Evolutionary conservation across 2,113 vertebrate species (phyloP).

Genomic region (Microcebus tavaratra): DNA sequence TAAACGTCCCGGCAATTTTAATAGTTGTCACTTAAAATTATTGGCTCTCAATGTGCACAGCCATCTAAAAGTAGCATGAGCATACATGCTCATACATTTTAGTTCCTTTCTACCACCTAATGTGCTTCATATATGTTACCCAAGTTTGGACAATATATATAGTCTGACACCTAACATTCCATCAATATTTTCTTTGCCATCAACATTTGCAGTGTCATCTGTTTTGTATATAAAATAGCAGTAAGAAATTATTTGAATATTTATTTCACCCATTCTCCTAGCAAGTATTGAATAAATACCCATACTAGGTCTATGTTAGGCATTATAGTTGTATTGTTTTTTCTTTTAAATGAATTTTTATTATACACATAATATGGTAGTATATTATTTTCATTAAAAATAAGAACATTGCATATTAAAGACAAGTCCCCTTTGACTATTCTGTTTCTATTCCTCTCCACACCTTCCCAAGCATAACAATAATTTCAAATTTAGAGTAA

Average conservation of each 20-base stretch:
- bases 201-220: background rate
- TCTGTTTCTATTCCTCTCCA: background rate
- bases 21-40: background rate
- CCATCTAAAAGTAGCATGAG: background rate
- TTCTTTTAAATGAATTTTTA: background rate
- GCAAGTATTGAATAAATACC: background rate
- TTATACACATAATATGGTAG: background rate
- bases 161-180: background rate
- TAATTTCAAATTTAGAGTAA: conserved; percentile 34
- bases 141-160: background rate
- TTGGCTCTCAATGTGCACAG: background rate
- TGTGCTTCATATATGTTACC: background rate
- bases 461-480: background rate
- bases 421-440: background rate
- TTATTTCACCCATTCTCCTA: background rate
- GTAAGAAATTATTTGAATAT: background rate
- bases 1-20: background rate
- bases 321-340: background rate
- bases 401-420: background rate
- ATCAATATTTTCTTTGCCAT: too few relatives aligned
- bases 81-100: background rate
- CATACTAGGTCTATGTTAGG: background rate
- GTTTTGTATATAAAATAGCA: background rate
- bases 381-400: background rate
- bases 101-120: background rate